These are phyloP conservation scores for Nymphicus hollandicus DNA, from an alignment of 2,113 vertebrate genomes.

Conservation along the genomic window DNA sequence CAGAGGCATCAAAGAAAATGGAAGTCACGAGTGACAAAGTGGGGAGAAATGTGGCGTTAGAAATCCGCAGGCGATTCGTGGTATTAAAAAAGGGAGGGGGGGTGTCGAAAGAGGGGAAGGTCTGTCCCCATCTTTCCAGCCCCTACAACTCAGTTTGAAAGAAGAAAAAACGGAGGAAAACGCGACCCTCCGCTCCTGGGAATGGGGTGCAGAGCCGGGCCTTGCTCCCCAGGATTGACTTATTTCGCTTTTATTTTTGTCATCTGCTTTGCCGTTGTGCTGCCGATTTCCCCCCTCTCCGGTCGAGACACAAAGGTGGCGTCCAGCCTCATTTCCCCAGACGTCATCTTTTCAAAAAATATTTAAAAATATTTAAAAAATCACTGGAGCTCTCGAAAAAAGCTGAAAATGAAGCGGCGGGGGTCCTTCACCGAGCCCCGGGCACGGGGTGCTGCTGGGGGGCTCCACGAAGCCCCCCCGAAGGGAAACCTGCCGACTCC, in stretches of 20 bases:
- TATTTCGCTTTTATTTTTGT: conserved; percentile 44
- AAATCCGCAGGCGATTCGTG: neutral
- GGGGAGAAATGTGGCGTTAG: conserved; percentile 24
- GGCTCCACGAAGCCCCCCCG: neutral
- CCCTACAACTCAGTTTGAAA: neutral
- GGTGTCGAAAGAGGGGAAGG: neutral
- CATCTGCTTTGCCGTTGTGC: conserved; percentile 41
- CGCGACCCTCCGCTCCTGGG: neutral
- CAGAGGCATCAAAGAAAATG: neutral
- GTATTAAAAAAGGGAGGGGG: neutral
- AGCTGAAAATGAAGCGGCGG: conserved; percentile 70
- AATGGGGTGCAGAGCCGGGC: neutral
- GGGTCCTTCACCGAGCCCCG: conserved; percentile 52
- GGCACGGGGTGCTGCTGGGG: neutral
- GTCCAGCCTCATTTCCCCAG: conserved; percentile 84
- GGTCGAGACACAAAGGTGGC: conserved; percentile 91
- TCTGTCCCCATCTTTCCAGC: neutral
- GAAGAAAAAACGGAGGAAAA: neutral
- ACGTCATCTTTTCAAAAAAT: conserved; percentile 99
- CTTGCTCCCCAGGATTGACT: neutral
- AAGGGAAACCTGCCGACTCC: conserved; percentile 52
- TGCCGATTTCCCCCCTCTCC: conserved; percentile 56
- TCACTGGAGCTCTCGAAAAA: conserved; percentile 41
- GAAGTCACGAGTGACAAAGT: conserved; percentile 25
- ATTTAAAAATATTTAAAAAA: conserved; percentile 93